These are phyloP conservation scores for Stictocephala bisonia DNA, from an alignment of 2,888 invertebrate species.

Conservation along the genomic window DNA sequence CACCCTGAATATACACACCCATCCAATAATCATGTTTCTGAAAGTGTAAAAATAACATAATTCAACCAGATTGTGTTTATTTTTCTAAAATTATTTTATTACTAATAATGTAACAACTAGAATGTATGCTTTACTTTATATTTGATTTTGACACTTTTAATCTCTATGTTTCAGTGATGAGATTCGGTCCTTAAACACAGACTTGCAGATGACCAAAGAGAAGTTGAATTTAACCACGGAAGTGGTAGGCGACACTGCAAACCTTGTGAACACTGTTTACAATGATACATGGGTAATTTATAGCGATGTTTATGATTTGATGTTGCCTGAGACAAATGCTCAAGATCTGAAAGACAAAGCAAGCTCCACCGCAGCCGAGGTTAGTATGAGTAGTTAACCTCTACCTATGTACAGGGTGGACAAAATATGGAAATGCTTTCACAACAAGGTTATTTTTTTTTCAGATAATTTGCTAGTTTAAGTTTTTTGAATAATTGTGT, in stretches of 20 bases:
- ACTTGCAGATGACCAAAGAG: conserved; percentile 75
- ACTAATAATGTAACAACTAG: too few species aligned
- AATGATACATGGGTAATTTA: conserved; percentile 84
- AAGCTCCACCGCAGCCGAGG: conserved; percentile 75
- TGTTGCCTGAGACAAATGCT: conserved; percentile 82
- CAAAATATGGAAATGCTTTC: too few species aligned
- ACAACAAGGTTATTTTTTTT: background rate
- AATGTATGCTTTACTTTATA: too few species aligned
- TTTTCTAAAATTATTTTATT: too few species aligned
- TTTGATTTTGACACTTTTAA: background rate
- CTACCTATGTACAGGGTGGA: too few species aligned
- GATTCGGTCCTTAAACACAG: conserved; percentile 73
- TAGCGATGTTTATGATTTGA: conserved; percentile 81
- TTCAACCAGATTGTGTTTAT: too few species aligned
- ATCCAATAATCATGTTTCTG: too few species aligned
- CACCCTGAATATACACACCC: too few species aligned
- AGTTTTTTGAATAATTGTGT: too few species aligned
- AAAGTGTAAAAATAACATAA: too few species aligned
- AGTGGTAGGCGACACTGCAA: conserved; percentile 77
- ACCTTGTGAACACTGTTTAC: conserved; percentile 78
- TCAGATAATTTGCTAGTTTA: too few species aligned
- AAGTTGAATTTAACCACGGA: conserved; percentile 77
- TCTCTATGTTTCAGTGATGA: conserved; percentile 69
- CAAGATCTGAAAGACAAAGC: conserved; percentile 76
- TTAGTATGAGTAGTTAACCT: conserved; percentile 62